Percentiles rank a stretch among this genome's conserved stretches.
phyloP scores from a whole-genome alignment of 2,797 vertebrate genomes.

The Enteromius argenteus region DNA sequence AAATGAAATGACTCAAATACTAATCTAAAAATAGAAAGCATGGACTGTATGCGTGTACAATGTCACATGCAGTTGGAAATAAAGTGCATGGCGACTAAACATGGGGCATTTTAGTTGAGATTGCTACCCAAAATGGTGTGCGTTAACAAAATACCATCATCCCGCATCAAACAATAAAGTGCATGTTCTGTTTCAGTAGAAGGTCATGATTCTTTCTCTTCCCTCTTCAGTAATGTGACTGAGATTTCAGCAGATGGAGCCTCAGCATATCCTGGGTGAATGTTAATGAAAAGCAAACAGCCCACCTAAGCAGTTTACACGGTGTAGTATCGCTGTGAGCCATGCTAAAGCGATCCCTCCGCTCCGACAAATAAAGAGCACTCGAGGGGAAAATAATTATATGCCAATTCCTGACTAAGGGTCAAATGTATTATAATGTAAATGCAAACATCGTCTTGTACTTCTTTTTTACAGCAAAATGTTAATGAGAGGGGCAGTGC shows the following conservation, averaged over 20 bases:
- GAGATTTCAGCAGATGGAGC: conserved; percentile 62
- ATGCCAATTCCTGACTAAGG: conserved; percentile 67
- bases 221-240: conserved; percentile 55
- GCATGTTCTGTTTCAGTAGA: conserved; percentile 59
- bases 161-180: conserved; percentile 59
- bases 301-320: conserved; percentile 64
- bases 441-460: conserved; percentile 70
- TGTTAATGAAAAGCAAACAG: conserved; percentile 74
- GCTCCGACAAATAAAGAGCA: conserved; percentile 65
- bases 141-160: conserved; percentile 1
- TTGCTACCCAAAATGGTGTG: not conserved
- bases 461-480: conserved; percentile 52
- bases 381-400: conserved; percentile 69
- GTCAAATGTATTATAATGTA: conserved; percentile 72
- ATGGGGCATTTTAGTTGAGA: not conserved
- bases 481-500: conserved; percentile 50
- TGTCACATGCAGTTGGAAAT: not conserved
- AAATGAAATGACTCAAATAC: conserved; percentile 11
- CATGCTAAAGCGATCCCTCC: conserved; percentile 67
- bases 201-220: conserved; percentile 54
- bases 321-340: conserved; percentile 61
- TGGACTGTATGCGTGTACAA: not conserved
- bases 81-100: not conserved
- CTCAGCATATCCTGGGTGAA: conserved; percentile 65
- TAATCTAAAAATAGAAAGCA: conserved; percentile 5